Evolutionary conservation across 1,140 invertebrate species (phyloP), one percentile per base, ranked within the genome.

Genomic region (Tigriopus japonicus): DNA sequence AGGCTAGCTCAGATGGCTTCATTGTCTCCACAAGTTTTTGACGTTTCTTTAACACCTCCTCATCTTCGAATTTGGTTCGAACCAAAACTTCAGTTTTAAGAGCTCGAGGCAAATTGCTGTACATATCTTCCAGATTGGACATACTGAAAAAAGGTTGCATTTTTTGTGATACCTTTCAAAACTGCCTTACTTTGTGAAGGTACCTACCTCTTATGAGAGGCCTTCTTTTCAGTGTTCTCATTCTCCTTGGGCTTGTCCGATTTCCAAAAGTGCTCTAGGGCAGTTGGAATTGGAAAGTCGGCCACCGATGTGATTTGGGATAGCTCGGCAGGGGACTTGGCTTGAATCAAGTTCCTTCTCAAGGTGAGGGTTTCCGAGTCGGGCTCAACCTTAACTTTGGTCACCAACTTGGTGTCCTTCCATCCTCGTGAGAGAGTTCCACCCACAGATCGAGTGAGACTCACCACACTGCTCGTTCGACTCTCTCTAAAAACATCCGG

Each of bases 281-380:
- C 40, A 17, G 49, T 40, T 14, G 59, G 59, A 53, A 61, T 40
- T 6, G 59, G 59, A 12, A 61, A 40, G 23, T 61, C 59, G 3
- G 49, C 45, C 21, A 61, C 14, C 14, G 59, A 61, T 23, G 49
- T 61, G 12, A 61, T 61, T 35, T 56, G 17, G 13, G 59, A 5
- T 19, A 61, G 51, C 59, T 61, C 49, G 23, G 59, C 59, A 2
- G 59, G 59, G 14, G 43, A 24, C 49, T 15, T 61, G 49, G 43
- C 53, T n/a, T 53, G 21, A 12, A 41, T 53, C 23, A 61, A 24
- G 10, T 17, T 52, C 28, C 28, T 19, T n/a, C 59, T 14, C 17
- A 28, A 3, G 35, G n/a, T 23, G 42, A 58, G 21, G 7, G 35
- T 41, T 2, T 40, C 55, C 40, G 35, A 17, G 40, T 58, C 40